Percentiles rank a stretch among this genome's conserved stretches.
Evolutionary conservation across 2,113 vertebrate species (phyloP).

Genomic region (Melanerpes aurifrons): DNA sequence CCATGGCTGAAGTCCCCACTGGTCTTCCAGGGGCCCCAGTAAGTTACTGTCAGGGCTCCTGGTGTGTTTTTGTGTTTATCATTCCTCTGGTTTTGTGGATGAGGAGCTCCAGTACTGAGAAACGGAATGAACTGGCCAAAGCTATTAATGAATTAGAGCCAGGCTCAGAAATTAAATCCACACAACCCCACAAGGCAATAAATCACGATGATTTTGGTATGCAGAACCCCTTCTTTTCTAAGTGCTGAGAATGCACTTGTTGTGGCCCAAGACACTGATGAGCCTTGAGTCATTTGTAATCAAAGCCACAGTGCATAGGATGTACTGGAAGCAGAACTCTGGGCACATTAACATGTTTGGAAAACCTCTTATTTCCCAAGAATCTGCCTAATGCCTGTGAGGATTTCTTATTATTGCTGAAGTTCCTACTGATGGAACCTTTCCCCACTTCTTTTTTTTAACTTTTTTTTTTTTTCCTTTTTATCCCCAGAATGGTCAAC

Average conservation of each 20-base stretch:
- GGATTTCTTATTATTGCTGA: conserved; percentile 15
- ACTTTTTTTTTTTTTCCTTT: background rate
- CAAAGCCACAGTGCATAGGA: background rate
- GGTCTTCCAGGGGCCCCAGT: background rate
- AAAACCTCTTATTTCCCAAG: conserved; percentile 15
- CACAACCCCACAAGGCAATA: background rate
- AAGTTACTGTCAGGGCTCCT: background rate
- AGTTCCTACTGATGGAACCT: background rate
- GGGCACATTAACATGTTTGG: background rate
- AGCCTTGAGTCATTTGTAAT: conserved; percentile 2
- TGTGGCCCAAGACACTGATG: background rate
- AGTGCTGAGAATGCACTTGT: conserved; percentile 40
- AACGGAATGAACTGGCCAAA: conserved; percentile 37
- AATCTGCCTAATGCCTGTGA: background rate
- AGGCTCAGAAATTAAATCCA: conserved; percentile 50
- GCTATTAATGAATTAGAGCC: conserved; percentile 2
- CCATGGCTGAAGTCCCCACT: background rate
- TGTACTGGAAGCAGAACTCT: background rate
- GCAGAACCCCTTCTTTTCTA: background rate
- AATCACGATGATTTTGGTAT: conserved; percentile 30
- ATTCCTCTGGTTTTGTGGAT: conserved; percentile 26
- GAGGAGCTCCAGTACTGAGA: background rate
- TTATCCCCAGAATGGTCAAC: background rate
- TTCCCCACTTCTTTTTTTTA: background rate
- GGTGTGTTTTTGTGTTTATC: background rate